A percentile compares a stretch with the other conserved stretches of the same genome.
Evolutionary conservation across 2,888 invertebrate genomes (phyloP).

Genomic region (Parnassius orleans): DNA sequence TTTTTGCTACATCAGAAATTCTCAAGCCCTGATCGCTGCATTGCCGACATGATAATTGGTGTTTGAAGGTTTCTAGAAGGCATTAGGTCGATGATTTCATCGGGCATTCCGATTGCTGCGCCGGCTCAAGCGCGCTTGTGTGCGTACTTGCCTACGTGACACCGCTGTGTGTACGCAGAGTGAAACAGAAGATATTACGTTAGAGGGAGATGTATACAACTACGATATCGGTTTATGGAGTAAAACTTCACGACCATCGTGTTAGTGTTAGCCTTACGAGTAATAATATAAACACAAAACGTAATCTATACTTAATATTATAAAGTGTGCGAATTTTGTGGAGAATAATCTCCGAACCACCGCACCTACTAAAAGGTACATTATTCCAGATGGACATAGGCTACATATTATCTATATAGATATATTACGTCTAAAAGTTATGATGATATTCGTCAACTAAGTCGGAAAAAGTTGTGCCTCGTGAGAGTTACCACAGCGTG

Average conservation of each 20-base stretch:
- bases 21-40: background rate
- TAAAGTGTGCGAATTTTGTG: no score
- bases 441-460: no score
- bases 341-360: no score
- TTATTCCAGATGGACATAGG: no score
- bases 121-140: background rate
- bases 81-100: constrained; percentile 13
- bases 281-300: background rate
- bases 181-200: background rate
- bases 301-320: background rate
- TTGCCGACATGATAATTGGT: background rate
- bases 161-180: background rate
- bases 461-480: no score
- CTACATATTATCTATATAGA: no score
- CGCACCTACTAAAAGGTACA: no score
- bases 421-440: no score
- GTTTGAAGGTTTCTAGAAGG: constrained; percentile 11
- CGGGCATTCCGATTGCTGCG: constrained; percentile 17
- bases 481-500: no score
- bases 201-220: background rate
- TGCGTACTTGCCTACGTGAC: background rate
- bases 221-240: background rate
- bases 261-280: background rate
- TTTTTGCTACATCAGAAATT: no score
- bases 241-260: background rate